Conservation (phyloP, 2,888 invertebrate genomes). For the Rhimphoctona megacephalus region DNA sequence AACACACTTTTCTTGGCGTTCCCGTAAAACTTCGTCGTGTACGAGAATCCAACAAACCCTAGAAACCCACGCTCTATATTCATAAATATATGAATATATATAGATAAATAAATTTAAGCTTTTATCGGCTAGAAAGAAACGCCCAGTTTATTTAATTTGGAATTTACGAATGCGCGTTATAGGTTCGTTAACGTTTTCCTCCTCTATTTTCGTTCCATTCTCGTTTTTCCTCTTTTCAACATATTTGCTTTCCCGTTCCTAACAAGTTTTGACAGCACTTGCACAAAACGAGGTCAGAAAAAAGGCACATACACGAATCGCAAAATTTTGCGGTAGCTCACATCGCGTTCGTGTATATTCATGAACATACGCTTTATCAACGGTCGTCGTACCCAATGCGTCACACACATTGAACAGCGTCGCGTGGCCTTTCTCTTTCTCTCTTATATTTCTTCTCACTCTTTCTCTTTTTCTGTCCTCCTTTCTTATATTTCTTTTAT, state of each 20-base stretch:
- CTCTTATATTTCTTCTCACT: slow-evolving; percentile 9
- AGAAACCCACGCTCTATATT: slow-evolving; percentile 36
- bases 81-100: slow-evolving; percentile 18
- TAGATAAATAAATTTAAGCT: slow-evolving; percentile 2
- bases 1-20: slow-evolving; percentile 36
- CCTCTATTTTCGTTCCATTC: neutral
- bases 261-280: slow-evolving; percentile 44
- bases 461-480: slow-evolving; percentile 34
- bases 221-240: neutral
- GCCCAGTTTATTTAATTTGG: slow-evolving; percentile 57
- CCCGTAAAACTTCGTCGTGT: slow-evolving; percentile 45
- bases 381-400: slow-evolving; percentile 62
- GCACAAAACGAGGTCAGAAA: slow-evolving; percentile 62
- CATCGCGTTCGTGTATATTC: slow-evolving; percentile 47
- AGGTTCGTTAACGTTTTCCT: slow-evolving; percentile 17
- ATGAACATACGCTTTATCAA: slow-evolving; percentile 40
- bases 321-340: slow-evolving; percentile 66
- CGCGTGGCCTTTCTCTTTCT: slow-evolving; percentile 41
- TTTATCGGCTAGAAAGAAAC: slow-evolving; percentile 52
- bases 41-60: slow-evolving; percentile 20
- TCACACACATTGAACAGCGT: slow-evolving; percentile 47
- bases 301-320: slow-evolving; percentile 35
- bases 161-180: slow-evolving; percentile 45
- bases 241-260: neutral
- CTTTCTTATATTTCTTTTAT: slow-evolving; percentile 59